phyloP scores from a whole-genome alignment of 1,140 invertebrate species.

The Drosophila tristis region DNA sequence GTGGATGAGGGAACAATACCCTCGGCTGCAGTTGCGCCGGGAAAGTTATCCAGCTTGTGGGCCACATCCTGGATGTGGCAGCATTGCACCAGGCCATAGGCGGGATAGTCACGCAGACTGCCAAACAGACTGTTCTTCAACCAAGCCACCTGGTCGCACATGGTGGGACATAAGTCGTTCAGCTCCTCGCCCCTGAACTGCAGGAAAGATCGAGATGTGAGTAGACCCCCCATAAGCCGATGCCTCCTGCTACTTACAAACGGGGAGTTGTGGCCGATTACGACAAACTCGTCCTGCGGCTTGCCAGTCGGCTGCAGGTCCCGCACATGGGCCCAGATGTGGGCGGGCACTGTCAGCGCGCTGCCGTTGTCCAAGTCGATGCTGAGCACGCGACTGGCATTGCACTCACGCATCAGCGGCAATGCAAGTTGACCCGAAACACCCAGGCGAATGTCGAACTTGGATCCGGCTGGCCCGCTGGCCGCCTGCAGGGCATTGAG shows the following conservation, averaged over 20 bases:
- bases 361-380: conserved; percentile 9
- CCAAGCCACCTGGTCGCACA: conserved; percentile 55
- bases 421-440: conserved; percentile 30
- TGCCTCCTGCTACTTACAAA: conserved; percentile 26
- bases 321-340: conserved; percentile 56
- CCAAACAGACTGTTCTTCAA: conserved; percentile 35
- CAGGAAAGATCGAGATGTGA: background rate
- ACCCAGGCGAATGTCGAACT: conserved; percentile 47
- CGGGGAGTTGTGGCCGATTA: conserved; percentile 52
- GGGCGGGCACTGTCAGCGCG: conserved; percentile 27
- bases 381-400: conserved; percentile 12
- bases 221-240: background rate
- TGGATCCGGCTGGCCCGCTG: background rate
- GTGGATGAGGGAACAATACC: background rate
- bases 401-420: conserved; percentile 25
- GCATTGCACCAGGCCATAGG: conserved; percentile 44
- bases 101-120: conserved; percentile 27
- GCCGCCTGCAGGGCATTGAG: conserved; percentile 30
- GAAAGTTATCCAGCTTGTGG: conserved; percentile 55
- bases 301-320: background rate
- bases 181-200: conserved; percentile 17
- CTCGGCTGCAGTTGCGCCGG: background rate
- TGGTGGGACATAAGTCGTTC: conserved; percentile 31
- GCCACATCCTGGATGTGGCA: conserved; percentile 51
- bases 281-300: conserved; percentile 41